Conservation (phyloP, 2,888 invertebrate genomes). For the Bibio marci region DNA sequence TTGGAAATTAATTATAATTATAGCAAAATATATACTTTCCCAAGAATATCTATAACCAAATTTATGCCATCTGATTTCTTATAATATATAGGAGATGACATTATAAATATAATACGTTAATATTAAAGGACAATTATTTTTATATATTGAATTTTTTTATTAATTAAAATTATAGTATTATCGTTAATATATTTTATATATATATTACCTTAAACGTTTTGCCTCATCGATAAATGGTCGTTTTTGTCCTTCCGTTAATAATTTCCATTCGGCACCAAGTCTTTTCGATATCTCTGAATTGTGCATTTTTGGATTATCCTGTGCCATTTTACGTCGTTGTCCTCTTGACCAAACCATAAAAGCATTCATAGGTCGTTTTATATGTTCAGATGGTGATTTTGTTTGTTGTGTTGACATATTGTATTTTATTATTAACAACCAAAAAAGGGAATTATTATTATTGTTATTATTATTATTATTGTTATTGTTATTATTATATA, state of each 20-base stretch:
- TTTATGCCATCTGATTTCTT: too few relatives aligned
- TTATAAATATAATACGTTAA: too few relatives aligned
- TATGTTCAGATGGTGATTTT: slow-evolving; percentile 46
- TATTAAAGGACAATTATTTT: too few relatives aligned
- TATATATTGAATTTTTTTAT: too few relatives aligned
- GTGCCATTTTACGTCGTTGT: slow-evolving; percentile 81
- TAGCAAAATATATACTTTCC: too few relatives aligned
- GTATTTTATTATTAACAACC: neutral
- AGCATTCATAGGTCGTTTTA: slow-evolving; percentile 95
- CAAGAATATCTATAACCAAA: too few relatives aligned
- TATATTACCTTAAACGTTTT: slow-evolving; percentile 60
- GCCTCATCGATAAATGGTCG: slow-evolving; percentile 82
- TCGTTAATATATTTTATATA: too few relatives aligned
- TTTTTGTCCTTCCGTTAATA: slow-evolving; percentile 63
- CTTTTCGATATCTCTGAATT: slow-evolving; percentile 78
- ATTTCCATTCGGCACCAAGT: slow-evolving; percentile 76
- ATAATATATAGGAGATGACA: too few relatives aligned
- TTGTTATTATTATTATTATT: too few relatives aligned
- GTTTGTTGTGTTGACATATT: slow-evolving; percentile 2
- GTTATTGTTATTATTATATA: too few relatives aligned
- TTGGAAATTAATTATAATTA: too few relatives aligned
- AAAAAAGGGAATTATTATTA: neutral
- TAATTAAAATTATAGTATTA: too few relatives aligned
- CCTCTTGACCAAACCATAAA: slow-evolving; percentile 94
- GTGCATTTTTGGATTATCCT: slow-evolving; percentile 89